phyloP scores from a whole-genome alignment of 1,140 invertebrate species.

The Oreohelix idahoensis region DNA sequence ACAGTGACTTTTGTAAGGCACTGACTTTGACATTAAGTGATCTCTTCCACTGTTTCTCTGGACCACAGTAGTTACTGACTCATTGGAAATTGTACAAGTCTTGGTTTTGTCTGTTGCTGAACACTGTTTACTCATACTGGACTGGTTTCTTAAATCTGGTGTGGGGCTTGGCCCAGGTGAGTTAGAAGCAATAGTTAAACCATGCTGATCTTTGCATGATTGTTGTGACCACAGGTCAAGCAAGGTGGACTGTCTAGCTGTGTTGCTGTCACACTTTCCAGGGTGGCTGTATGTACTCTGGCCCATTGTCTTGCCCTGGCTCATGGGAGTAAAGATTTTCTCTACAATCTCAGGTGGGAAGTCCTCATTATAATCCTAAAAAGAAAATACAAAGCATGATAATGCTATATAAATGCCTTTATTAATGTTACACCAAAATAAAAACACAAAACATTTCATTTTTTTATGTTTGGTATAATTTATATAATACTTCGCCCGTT shows the following conservation, averaged over 20 bases:
- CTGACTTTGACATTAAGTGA: neutral
- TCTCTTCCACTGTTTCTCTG: neutral
- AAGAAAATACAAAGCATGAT: too few species aligned
- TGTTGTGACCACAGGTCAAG: neutral
- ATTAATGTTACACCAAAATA: too few species aligned
- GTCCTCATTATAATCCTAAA: conserved; percentile 23
- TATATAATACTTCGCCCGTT: too few species aligned
- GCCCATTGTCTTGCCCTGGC: too few species aligned
- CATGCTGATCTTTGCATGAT: neutral
- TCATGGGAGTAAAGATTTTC: conserved; percentile 38
- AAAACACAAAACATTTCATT: too few species aligned
- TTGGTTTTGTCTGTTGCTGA: neutral
- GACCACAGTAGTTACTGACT: neutral
- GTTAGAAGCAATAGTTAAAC: neutral
- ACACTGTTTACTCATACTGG: neutral
- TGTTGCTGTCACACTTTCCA: too few species aligned
- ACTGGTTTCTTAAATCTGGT: neutral
- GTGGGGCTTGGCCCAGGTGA: neutral
- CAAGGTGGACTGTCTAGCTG: neutral
- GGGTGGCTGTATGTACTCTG: too few species aligned
- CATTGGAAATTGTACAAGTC: neutral
- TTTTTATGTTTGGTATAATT: too few species aligned
- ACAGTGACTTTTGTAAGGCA: neutral
- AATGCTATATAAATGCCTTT: too few species aligned
- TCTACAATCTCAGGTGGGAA: conserved; percentile 31